phyloP scores from a whole-genome alignment of 2,888 invertebrate genomes.

The Meiosimyza decipiens region DNA sequence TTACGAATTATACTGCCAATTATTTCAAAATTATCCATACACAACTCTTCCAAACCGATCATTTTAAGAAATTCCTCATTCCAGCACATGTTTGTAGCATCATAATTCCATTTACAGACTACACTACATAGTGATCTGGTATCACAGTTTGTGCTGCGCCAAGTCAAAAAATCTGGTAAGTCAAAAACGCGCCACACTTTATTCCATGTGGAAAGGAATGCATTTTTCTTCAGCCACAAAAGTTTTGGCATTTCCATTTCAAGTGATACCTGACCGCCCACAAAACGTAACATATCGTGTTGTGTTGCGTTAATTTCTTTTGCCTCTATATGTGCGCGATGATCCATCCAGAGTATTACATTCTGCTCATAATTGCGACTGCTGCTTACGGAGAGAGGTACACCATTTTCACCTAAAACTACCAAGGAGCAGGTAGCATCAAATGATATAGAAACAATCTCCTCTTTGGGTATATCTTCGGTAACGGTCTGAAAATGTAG shows the following conservation, averaged over 20 bases:
- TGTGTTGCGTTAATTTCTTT: slow-evolving; percentile 79
- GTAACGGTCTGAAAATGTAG: slow-evolving; percentile 71
- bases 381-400: slow-evolving; percentile 78
- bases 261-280: slow-evolving; percentile 92
- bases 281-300: slow-evolving; percentile 83
- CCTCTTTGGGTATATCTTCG: slow-evolving; percentile 68
- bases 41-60: slow-evolving; percentile 82
- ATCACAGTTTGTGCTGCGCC: slow-evolving; percentile 85
- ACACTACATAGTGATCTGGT: slow-evolving; percentile 90
- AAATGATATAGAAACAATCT: slow-evolving; percentile 89
- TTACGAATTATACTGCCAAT: slow-evolving; percentile 76
- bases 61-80: slow-evolving; percentile 75
- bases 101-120: slow-evolving; percentile 95
- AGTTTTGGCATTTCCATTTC: slow-evolving; percentile 98
- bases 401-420: slow-evolving; percentile 76
- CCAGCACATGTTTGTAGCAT: slow-evolving; percentile 79
- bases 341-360: slow-evolving; percentile 93
- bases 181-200: slow-evolving; percentile 85
- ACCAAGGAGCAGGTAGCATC: slow-evolving; percentile 96
- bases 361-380: slow-evolving; percentile 79
- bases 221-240: slow-evolving; percentile 87
- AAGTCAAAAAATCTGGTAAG: slow-evolving; percentile 92
- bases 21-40: slow-evolving; percentile 73
- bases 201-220: slow-evolving; percentile 74
- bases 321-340: slow-evolving; percentile 84